phyloP scores from a whole-genome alignment of 2,888 invertebrate genomes.

The Rhagophthalmus giganteus region DNA sequence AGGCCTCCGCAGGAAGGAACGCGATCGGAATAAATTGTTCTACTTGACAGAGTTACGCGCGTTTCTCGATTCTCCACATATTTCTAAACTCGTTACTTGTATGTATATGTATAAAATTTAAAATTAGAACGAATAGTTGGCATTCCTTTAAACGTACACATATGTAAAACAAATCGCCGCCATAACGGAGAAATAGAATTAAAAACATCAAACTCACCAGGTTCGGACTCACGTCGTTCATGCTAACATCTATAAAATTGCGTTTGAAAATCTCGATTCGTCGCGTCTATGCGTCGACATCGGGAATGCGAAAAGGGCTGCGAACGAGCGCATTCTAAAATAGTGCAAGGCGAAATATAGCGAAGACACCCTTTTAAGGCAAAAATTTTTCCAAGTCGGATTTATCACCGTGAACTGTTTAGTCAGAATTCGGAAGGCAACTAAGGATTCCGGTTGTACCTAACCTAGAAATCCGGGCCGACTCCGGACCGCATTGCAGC shows the following conservation, averaged over 20 bases:
- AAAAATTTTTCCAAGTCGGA: not conserved
- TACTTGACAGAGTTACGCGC: slow-evolving; percentile 10
- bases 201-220: slow-evolving; percentile 32
- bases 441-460: slow-evolving; percentile 31
- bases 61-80: slow-evolving; percentile 4
- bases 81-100: not conserved
- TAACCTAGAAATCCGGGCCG: slow-evolving; percentile 40
- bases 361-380: not conserved
- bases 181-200: too few relatives aligned
- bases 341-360: too few relatives aligned
- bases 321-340: not conserved
- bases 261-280: slow-evolving; percentile 1
- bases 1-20: not conserved
- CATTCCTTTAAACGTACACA: not conserved
- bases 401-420: slow-evolving; percentile 8
- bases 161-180: too few relatives aligned
- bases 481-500: slow-evolving; percentile 47
- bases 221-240: slow-evolving; percentile 34
- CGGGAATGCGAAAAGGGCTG: slow-evolving; percentile 1
- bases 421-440: slow-evolving; percentile 33
- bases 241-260: slow-evolving; percentile 11
- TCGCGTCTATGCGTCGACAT: slow-evolving; percentile 13
- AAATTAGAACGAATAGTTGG: too few relatives aligned
- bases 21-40: not conserved
- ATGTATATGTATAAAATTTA: not conserved